Conservation (phyloP, 2,113 vertebrate genomes). For the Hippolais icterina region DNA sequence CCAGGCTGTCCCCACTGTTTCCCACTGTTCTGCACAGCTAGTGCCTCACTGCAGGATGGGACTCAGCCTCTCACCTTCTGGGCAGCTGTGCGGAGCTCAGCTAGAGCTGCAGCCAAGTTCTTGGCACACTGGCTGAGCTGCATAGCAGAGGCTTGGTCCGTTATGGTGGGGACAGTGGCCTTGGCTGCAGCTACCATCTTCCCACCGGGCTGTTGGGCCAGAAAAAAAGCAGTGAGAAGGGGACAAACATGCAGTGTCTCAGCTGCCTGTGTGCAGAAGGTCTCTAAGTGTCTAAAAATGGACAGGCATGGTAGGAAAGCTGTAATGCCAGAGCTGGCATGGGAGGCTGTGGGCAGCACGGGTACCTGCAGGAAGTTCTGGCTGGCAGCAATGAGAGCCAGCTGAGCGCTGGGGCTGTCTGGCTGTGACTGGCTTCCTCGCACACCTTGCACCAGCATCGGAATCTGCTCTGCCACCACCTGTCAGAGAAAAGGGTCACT, state of each 20-base stretch:
- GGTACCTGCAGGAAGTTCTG: constrained; percentile 96
- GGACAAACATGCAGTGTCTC: fast-evolving
- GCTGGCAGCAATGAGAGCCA: constrained; percentile 91
- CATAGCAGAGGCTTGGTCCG: constrained; percentile 89
- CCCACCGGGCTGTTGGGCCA: constrained; percentile 82
- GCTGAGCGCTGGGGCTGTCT: constrained; percentile 92
- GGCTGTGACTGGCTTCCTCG: constrained; percentile 94
- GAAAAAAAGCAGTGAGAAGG: neutral
- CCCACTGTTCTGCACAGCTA: neutral
- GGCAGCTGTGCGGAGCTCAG: constrained; percentile 90
- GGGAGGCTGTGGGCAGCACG: fast-evolving
- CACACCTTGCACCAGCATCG: constrained; percentile 93
- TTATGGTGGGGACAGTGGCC: constrained; percentile 90
- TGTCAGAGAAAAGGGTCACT: constrained; percentile 48
- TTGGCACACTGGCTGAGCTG: constrained; percentile 98
- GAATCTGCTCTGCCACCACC: constrained; percentile 96
- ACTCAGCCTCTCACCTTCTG: constrained; percentile 83
- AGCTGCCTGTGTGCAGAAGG: neutral
- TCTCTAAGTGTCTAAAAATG: neutral
- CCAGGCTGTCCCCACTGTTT: fast-evolving
- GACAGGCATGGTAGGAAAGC: fast-evolving
- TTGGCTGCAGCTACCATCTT: constrained; percentile 97
- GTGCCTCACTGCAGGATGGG: too few relatives aligned
- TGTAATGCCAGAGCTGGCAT: neutral
- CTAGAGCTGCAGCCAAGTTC: constrained; percentile 88